These are phyloP conservation scores for Campaea margaritaria DNA, from an alignment of 2,888 invertebrate species.

Conservation along the genomic window DNA sequence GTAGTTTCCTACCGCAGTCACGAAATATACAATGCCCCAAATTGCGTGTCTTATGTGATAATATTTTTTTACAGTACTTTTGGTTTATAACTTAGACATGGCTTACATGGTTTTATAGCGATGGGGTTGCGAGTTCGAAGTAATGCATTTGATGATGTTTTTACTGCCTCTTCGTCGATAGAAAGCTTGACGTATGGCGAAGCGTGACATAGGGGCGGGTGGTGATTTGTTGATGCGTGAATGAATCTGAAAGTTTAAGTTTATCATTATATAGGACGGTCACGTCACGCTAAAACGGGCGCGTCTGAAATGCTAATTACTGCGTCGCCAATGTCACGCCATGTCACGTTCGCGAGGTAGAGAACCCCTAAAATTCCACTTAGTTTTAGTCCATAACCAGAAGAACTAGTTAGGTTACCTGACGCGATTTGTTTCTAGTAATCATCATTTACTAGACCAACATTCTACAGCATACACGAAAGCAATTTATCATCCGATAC, in stretches of 20 bases:
- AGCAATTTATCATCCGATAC: too few species aligned
- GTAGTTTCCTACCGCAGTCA: slow-evolving; percentile 6
- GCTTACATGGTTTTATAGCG: neutral
- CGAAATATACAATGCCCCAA: slow-evolving; percentile 3
- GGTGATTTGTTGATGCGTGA: slow-evolving; percentile 14
- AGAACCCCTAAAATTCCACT: neutral
- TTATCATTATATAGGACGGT: neutral
- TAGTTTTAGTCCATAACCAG: too few species aligned
- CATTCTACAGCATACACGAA: too few species aligned
- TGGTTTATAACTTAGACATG: slow-evolving; percentile 6
- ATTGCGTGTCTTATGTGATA: slow-evolving; percentile 14
- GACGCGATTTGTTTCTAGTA: too few species aligned
- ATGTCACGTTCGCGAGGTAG: neutral
- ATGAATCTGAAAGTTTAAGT: slow-evolving; percentile 20
- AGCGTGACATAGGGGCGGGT: neutral
- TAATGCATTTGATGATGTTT: neutral
- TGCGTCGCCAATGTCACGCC: neutral
- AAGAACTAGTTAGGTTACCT: too few species aligned
- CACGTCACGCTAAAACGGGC: neutral
- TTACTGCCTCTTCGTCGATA: neutral
- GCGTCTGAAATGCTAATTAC: slow-evolving; percentile 1
- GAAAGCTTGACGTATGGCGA: neutral
- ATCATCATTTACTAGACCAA: too few species aligned
- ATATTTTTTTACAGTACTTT: slow-evolving; percentile 12
- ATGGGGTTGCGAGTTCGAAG: neutral